These are phyloP conservation scores for Ageneiosus marmoratus DNA, from an alignment of 2,113 vertebrate genomes.

Conservation along the genomic window DNA sequence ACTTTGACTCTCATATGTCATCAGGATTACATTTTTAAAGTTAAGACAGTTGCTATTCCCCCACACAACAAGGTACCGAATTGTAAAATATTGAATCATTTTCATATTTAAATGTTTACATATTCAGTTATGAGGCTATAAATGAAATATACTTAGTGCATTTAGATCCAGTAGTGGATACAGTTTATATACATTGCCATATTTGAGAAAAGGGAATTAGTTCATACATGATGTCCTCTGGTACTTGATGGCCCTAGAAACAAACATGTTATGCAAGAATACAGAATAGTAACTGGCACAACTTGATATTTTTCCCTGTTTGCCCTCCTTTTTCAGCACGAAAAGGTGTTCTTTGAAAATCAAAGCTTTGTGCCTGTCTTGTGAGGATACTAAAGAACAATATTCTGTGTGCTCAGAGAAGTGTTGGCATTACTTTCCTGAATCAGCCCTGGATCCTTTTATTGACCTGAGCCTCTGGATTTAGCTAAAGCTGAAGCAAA, in stretches of 20 bases:
- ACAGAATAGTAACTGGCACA: background rate
- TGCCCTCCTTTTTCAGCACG: conserved; percentile 29
- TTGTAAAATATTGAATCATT: background rate
- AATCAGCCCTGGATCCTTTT: background rate
- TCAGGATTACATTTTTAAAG: background rate
- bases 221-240: conserved; percentile 2
- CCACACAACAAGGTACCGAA: background rate
- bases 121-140: background rate
- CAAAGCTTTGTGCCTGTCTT: conserved; percentile 40
- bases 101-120: background rate
- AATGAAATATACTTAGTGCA: background rate
- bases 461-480: conserved; percentile 21
- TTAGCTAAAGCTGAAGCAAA: background rate
- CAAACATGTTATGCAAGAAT: background rate
- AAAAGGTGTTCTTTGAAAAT: conserved; percentile 40
- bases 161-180: background rate
- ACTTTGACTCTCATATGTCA: background rate
- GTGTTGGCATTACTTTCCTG: background rate
- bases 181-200: background rate
- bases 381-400: conserved; percentile 31
- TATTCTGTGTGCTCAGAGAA: conserved; percentile 1
- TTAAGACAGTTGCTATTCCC: background rate
- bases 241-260: conserved; percentile 17
- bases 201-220: background rate
- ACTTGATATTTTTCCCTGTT: background rate